A percentile compares a stretch with the other conserved stretches of the same genome.
Conservation (phyloP, 1,140 invertebrate species). For the Xylocopa sonorina region DNA sequence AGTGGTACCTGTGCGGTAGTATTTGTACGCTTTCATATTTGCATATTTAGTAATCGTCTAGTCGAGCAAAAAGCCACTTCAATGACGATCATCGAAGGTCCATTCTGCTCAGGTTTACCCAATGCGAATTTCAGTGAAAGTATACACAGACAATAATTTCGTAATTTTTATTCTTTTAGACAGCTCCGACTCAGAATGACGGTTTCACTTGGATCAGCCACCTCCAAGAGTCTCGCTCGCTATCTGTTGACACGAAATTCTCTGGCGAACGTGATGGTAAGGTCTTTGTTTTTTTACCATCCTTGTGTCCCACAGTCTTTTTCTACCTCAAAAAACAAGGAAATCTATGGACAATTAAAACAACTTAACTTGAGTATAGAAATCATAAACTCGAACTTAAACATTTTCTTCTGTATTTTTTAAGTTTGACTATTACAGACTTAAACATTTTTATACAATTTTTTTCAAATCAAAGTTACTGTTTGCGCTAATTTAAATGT, state of each 20-base stretch:
- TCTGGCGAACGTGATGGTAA: neutral
- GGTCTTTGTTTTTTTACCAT: neutral
- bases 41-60: conserved; percentile 2
- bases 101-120: neutral
- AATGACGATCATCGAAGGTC: neutral
- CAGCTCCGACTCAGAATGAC: neutral
- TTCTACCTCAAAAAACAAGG: neutral
- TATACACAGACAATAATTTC: conserved; percentile 32
- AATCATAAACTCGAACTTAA: no score
- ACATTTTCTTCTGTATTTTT: no score
- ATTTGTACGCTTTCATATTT: conserved; percentile 13
- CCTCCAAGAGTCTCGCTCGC: neutral
- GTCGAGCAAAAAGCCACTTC: neutral
- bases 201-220: conserved; percentile 10
- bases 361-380: no score
- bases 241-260: neutral
- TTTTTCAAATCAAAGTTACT: no score
- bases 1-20: no score
- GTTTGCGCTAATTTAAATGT: no score
- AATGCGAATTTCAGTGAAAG: conserved; percentile 21
- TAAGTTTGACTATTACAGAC: no score
- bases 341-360: neutral
- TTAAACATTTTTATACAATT: no score
- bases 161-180: conserved; percentile 35
- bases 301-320: neutral